A percentile compares a stretch with the other conserved stretches of the same genome.
Evolutionary conservation across 2,797 vertebrate species (phyloP).

Genomic region (Periparus ater): DNA sequence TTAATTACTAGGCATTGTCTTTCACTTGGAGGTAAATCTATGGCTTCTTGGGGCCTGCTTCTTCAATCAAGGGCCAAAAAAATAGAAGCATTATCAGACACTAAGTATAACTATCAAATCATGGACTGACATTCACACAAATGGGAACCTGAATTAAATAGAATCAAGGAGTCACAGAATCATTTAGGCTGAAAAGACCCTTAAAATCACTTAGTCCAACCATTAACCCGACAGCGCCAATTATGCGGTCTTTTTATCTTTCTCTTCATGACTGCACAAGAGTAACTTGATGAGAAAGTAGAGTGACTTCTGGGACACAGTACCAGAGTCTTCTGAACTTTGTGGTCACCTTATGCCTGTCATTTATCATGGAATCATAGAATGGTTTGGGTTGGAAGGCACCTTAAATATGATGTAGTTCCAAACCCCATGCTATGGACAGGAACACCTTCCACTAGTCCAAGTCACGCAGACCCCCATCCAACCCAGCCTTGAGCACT

Average conservation of each 20-base stretch:
- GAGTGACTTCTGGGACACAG: neutral
- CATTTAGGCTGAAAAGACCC: neutral
- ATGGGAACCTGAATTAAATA: neutral
- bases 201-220: neutral
- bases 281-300: neutral
- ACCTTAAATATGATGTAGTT: neutral
- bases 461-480: fast-evolving
- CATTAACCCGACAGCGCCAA: neutral
- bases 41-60: neutral
- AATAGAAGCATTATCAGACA: neutral
- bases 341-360: neutral
- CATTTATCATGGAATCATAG: neutral
- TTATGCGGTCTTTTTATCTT: neutral
- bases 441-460: neutral
- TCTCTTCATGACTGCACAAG: neutral
- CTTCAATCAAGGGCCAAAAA: neutral
- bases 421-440: neutral
- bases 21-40: neutral
- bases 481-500: neutral
- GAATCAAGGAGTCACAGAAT: neutral
- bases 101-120: neutral
- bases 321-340: neutral
- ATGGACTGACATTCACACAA: neutral
- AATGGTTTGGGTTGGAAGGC: neutral
- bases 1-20: conserved; percentile 33